Evolutionary conservation across 2,797 vertebrate species (phyloP).

Genomic region (Anguilla pacifica): DNA sequence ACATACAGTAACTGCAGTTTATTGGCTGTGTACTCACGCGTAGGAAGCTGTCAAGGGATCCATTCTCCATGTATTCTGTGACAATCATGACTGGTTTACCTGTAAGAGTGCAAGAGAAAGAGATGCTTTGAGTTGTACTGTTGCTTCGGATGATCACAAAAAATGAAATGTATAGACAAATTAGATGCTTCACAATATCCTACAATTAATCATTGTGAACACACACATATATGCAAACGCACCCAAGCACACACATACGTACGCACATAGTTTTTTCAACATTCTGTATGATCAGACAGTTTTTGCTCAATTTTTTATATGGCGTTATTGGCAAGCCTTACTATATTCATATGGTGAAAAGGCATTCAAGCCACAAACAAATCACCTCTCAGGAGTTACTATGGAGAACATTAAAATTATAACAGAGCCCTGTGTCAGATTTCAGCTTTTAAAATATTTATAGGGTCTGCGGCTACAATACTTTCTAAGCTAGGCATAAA

Average conservation of each 20-base stretch:
- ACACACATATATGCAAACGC: neutral
- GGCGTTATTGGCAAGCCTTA: neutral
- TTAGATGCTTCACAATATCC: slow-evolving; percentile 14
- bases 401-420: slow-evolving; percentile 13
- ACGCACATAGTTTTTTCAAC: neutral
- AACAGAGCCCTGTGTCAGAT: slow-evolving; percentile 3
- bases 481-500: slow-evolving; percentile 25
- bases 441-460: slow-evolving; percentile 25
- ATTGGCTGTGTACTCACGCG: slow-evolving; percentile 66
- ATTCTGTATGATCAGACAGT: slow-evolving; percentile 3
- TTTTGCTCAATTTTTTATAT: neutral
- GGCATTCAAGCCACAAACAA: slow-evolving; percentile 22
- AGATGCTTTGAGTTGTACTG: slow-evolving; percentile 9
- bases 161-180: neutral
- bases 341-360: slow-evolving; percentile 6
- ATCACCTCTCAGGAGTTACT: neutral
- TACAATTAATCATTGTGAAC: neutral
- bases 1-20: neutral
- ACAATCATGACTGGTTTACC: slow-evolving; percentile 83
- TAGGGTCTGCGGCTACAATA: slow-evolving; percentile 20
- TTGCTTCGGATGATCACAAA: neutral
- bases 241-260: neutral
- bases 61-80: slow-evolving; percentile 82
- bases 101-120: slow-evolving; percentile 46
- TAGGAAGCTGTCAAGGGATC: slow-evolving; percentile 78